A percentile compares a stretch with the other conserved stretches of the same genome.
Conservation (phyloP, 2,113 vertebrate genomes). For the Telmatochromis sp. region DNA sequence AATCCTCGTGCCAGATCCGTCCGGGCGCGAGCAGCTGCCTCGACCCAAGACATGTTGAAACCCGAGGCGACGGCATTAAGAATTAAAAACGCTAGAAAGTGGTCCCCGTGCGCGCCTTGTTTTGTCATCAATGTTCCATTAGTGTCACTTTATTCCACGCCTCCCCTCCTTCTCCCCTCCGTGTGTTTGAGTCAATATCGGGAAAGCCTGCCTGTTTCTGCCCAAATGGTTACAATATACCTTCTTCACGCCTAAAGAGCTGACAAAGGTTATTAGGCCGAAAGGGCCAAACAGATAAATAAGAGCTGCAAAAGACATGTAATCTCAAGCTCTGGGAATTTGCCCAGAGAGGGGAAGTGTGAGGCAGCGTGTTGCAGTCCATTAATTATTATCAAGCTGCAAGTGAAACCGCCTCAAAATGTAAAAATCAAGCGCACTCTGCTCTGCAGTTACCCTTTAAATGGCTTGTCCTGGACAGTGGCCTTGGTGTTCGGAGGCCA, state of each 20-base stretch:
- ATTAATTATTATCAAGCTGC: not conserved
- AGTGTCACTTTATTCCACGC: constrained; percentile 75
- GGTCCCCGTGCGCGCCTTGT: constrained; percentile 71
- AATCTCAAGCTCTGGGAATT: constrained; percentile 22
- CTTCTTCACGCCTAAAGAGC: constrained; percentile 72
- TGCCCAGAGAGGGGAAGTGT: not conserved
- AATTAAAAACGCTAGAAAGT: constrained; percentile 73
- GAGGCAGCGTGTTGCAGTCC: not conserved
- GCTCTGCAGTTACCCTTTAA: not conserved
- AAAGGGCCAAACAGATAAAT: constrained; percentile 34
- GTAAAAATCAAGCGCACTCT: not conserved
- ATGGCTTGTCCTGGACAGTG: constrained; percentile 37
- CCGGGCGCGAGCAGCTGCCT: constrained; percentile 33
- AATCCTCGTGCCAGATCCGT: constrained; percentile 62
- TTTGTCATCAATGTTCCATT: constrained; percentile 79
- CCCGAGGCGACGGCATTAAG: constrained; percentile 71
- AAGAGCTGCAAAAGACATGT: constrained; percentile 32
- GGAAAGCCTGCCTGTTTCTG: constrained; percentile 71
- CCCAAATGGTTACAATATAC: constrained; percentile 76
- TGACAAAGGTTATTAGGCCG: constrained; percentile 68
- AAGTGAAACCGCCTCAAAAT: not conserved
- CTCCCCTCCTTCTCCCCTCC: constrained; percentile 56
- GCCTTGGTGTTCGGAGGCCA: constrained; percentile 41
- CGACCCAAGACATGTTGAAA: constrained; percentile 69
- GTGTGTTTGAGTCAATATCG: constrained; percentile 69